Conservation (phyloP, 1,140 invertebrate genomes). For the Tetramorium parvispinum region DNA sequence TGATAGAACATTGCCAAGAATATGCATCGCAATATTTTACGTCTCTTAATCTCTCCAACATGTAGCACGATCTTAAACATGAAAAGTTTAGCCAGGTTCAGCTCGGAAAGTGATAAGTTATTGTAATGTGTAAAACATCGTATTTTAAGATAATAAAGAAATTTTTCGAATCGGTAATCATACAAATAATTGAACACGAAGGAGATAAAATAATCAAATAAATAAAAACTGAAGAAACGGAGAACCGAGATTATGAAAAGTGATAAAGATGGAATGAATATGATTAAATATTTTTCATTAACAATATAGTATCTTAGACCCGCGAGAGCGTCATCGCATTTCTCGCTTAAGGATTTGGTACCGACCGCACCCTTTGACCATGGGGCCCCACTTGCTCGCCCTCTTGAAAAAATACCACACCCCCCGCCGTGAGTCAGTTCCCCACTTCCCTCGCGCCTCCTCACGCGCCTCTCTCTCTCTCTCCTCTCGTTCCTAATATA, state of each 20-base stretch:
- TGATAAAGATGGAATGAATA: neutral
- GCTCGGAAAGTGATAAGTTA: neutral
- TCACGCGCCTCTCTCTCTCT: constrained; percentile 54
- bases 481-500: constrained; percentile 81
- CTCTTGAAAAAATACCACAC: constrained; percentile 83
- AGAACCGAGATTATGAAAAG: neutral
- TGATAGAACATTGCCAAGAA: constrained; percentile 1
- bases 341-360: constrained; percentile 61
- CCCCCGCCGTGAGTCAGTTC: constrained; percentile 80
- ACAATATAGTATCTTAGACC: neutral
- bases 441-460: constrained; percentile 48
- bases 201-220: neutral
- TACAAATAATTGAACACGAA: neutral
- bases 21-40: constrained; percentile 26
- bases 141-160: constrained; percentile 2
- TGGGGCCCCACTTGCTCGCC: constrained; percentile 70
- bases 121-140: neutral
- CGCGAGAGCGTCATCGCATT: constrained; percentile 23
- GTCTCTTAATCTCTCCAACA: constrained; percentile 19
- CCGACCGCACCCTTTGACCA: constrained; percentile 78
- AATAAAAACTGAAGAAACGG: neutral
- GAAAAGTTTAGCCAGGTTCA: neutral
- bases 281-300: neutral
- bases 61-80: neutral
- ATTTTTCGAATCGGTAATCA: neutral